Evolutionary conservation across 2,113 vertebrate genomes (phyloP).

Genomic region (Istiophorus platypterus): DNA sequence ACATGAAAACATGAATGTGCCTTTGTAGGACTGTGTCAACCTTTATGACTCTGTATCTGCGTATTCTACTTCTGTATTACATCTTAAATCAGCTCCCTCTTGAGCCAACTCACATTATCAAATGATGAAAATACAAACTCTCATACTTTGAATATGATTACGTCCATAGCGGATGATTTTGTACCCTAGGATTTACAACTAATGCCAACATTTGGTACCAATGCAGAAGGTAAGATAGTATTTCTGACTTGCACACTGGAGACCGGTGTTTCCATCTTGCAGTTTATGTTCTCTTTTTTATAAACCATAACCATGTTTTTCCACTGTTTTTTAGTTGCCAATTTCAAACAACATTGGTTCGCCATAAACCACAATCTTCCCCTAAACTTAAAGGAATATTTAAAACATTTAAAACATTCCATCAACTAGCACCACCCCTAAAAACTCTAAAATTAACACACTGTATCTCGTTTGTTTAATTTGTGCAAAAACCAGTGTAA

Average conservation of each 20-base stretch:
- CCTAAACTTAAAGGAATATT: background rate
- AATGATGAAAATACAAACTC: constrained; percentile 4
- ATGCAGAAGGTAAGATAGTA: background rate
- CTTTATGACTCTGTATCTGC: constrained; percentile 5
- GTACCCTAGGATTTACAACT: background rate
- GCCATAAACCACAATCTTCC: background rate
- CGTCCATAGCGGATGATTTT: too few relatives aligned
- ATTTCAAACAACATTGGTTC: background rate
- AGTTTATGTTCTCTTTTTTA: background rate
- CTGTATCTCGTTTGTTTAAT: too few relatives aligned
- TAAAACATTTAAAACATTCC: background rate
- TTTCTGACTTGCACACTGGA: background rate
- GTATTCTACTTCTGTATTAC: background rate
- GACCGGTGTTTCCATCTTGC: background rate
- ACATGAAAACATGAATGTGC: constrained; percentile 36
- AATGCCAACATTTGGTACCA: background rate
- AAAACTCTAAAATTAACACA: too few relatives aligned
- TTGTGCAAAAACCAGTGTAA: too few relatives aligned
- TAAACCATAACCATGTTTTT: background rate
- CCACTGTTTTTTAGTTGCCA: background rate
- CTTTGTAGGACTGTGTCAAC: constrained; percentile 9
- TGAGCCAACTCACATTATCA: constrained; percentile 1
- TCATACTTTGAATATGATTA: background rate
- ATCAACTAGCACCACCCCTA: too few relatives aligned
- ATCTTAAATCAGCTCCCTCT: constrained; percentile 1